Percentiles rank a stretch among this genome's conserved stretches.
phyloP scores from a whole-genome alignment of 2,797 vertebrate genomes.

The Xyrichtys novacula region DNA sequence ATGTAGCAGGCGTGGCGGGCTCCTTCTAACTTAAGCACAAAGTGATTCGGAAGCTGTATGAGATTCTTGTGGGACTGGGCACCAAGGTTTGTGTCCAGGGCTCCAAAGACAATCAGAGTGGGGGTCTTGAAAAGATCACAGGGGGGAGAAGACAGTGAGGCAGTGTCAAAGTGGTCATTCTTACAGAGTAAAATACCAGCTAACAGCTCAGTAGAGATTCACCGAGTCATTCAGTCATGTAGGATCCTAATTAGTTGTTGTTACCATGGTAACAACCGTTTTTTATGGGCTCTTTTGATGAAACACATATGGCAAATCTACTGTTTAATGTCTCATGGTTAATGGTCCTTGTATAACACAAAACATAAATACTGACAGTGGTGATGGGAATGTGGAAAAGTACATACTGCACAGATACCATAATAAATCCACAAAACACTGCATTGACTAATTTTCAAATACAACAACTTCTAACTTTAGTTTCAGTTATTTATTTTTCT shows the following conservation, averaged over 20 bases:
- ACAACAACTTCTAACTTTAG: neutral
- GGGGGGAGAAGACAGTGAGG: neutral
- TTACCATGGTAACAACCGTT: no score
- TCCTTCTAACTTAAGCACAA: slow-evolving; percentile 81
- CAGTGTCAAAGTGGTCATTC: neutral
- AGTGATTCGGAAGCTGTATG: slow-evolving; percentile 88
- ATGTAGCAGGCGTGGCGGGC: slow-evolving; percentile 96
- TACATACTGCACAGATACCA: neutral
- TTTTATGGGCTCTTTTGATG: no score
- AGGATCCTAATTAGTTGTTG: no score
- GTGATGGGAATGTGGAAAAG: neutral
- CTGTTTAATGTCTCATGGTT: no score
- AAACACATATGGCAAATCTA: no score
- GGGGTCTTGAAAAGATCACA: slow-evolving; percentile 72
- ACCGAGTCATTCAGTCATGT: neutral
- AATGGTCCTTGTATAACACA: neutral
- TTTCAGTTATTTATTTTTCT: no score
- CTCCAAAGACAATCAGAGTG: slow-evolving; percentile 91
- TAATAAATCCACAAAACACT: neutral
- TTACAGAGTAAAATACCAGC: neutral
- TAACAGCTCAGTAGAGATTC: neutral
- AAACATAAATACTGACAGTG: neutral
- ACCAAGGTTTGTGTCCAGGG: slow-evolving; percentile 88
- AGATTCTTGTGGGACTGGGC: slow-evolving; percentile 93
- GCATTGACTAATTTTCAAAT: neutral